A percentile compares a stretch with the other conserved stretches of the same genome.
Conservation (phyloP, 2,113 vertebrate genomes). For the Paraplagusia blochii region DNA sequence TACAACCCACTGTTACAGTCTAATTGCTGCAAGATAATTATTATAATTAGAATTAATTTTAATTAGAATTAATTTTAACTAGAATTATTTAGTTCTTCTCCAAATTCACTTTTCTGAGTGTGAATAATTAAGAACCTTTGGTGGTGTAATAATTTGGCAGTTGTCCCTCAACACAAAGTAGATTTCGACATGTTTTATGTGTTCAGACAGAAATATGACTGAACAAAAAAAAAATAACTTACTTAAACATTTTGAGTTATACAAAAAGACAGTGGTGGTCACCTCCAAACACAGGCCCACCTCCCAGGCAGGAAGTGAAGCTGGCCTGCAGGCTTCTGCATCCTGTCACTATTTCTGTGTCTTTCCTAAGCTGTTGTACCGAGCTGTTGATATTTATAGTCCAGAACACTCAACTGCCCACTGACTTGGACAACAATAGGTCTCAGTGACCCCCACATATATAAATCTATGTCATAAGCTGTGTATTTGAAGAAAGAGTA, state of each 20-base stretch:
- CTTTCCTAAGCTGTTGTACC: slow-evolving; percentile 46
- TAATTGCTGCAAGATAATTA: no score
- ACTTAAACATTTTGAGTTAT: no score
- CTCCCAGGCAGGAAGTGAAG: slow-evolving; percentile 34
- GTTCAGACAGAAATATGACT: slow-evolving; percentile 46
- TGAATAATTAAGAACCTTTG: slow-evolving; percentile 24
- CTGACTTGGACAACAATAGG: slow-evolving; percentile 63
- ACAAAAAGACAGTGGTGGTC: slow-evolving; percentile 4
- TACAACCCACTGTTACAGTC: no score
- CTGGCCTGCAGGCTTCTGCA: slow-evolving; percentile 1
- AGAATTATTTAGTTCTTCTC: background rate
- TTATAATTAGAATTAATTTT: no score
- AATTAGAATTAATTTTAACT: background rate
- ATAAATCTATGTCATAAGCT: slow-evolving; percentile 37
- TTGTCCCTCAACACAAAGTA: slow-evolving; percentile 17
- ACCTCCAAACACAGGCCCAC: background rate
- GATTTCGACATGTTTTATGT: no score
- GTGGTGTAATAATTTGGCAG: slow-evolving; percentile 1
- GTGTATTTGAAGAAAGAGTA: slow-evolving; percentile 9
- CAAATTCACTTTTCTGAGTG: slow-evolving; percentile 1
- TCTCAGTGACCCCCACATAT: slow-evolving; percentile 56
- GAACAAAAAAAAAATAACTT: slow-evolving; percentile 8
- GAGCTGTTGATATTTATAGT: slow-evolving; percentile 71
- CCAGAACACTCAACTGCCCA: slow-evolving; percentile 32
- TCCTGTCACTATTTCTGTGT: slow-evolving; percentile 56